Percentiles rank a stretch among this genome's conserved stretches.
Conservation (phyloP, 2,113 vertebrate species). For the Shinisaurus crocodilurus region DNA sequence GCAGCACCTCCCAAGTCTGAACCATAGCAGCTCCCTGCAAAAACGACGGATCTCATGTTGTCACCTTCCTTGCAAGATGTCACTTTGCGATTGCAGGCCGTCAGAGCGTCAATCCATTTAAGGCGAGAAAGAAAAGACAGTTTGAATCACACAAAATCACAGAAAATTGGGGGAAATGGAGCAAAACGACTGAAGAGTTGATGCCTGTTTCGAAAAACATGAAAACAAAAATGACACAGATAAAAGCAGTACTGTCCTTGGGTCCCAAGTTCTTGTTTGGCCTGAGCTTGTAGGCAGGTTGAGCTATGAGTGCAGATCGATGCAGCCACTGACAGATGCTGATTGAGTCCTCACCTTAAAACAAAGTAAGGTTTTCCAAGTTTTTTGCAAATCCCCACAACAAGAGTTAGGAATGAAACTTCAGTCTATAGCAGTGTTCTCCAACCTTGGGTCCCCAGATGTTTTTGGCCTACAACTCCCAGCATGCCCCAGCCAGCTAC, state of each 20-base stretch:
- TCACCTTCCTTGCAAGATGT: background rate
- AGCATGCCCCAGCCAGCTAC: too few species aligned
- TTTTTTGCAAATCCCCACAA: background rate
- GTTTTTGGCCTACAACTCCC: too few species aligned
- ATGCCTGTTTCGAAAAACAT: background rate
- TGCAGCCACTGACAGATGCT: background rate
- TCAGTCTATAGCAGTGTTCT: too few species aligned
- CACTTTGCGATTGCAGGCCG: background rate
- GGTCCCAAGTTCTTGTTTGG: background rate
- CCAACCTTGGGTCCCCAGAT: too few species aligned
- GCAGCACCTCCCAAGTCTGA: background rate
- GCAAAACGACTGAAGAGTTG: background rate
- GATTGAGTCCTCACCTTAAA: background rate
- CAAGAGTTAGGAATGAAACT: background rate
- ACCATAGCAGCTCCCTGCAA: background rate
- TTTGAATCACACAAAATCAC: conserved; percentile 21
- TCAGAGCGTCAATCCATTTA: background rate
- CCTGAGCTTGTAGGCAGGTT: background rate
- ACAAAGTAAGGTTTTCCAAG: background rate
- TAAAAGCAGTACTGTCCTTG: background rate
- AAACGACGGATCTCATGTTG: background rate
- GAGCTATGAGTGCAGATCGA: background rate
- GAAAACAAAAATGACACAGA: conserved; percentile 3
- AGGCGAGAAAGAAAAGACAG: conserved; percentile 11
- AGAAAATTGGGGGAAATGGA: conserved; percentile 31